These are phyloP conservation scores for Canis aureus DNA, from an alignment of 2,113 vertebrate species.

Conservation along the genomic window DNA sequence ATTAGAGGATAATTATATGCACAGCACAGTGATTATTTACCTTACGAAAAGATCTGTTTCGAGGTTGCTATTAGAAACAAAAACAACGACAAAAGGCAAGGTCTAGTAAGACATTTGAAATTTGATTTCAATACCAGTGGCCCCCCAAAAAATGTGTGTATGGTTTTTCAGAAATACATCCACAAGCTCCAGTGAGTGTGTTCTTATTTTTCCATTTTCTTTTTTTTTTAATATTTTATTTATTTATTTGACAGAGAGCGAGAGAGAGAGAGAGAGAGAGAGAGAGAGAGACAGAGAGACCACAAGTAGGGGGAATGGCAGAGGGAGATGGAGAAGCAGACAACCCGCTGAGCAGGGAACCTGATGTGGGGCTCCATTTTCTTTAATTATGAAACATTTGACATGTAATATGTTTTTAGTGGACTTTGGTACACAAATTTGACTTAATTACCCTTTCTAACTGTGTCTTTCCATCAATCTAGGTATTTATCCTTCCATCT, in stretches of 20 bases:
- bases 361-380: background rate
- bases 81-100: background rate
- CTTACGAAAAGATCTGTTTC: background rate
- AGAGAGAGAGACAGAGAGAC: too few relatives aligned
- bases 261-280: too few relatives aligned
- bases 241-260: too few relatives aligned
- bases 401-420: background rate
- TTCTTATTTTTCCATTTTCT: background rate
- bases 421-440: background rate
- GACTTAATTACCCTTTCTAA: background rate
- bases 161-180: background rate
- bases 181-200: background rate
- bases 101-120: background rate
- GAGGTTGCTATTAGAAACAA: background rate
- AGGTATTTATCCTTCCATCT: background rate
- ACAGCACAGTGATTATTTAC: background rate
- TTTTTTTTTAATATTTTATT: background rate
- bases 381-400: background rate
- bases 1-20: slow-evolving; percentile 8
- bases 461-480: background rate
- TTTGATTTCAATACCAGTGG: slow-evolving; percentile 6
- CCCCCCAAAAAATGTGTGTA: background rate
- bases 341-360: too few relatives aligned
- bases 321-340: too few relatives aligned
- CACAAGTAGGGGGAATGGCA: too few relatives aligned